Evolutionary conservation across 2,113 vertebrate genomes (phyloP), one percentile per base, ranked within the genome.

Genomic region (Haemorhous mexicanus): DNA sequence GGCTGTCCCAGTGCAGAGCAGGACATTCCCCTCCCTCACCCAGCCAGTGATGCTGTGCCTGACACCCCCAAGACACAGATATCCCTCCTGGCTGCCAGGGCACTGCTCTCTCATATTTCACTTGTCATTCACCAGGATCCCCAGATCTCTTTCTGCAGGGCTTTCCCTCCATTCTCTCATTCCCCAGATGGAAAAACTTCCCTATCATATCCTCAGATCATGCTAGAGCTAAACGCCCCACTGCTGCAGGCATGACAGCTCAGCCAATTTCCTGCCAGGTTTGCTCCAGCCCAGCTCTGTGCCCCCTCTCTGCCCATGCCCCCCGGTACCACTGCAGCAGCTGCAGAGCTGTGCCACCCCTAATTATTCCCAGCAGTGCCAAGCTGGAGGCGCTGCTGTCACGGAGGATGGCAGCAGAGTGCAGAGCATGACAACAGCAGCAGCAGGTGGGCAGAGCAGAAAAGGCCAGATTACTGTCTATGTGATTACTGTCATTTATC

Each of bases 401-500:
- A 90, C 95, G 6, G 97, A 96, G 97, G 97, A 93, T 91, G 97
- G 97, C 94, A 95, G 95, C 93, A 75, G 86, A 96, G 95, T 50
- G 62, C 91, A 86, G 96, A 97, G 93, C 95, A 83, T 79, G 96
- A 96, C 97, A 97, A 14, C 95, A 66, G 90, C 97, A 96, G 97
- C 98, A 97, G 98, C 98, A 98, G 98, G 97, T 98, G 98, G 97
- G 97, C 97, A 96, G 66, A 41, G 94, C 93, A 96, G 95, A 95
- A 96, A 97, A 97, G 97, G 97, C 97, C 97, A 97, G 93, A 93
- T 91, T 67, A 85, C 69, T 68, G 80, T 91, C 96, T 95, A 4
- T 93, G 96, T 96, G 97, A 98, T 97, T 97, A 96, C 95, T 97
- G 95, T 89, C 96, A 97, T 93, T 97, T 96, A 89, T 97, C 94